Evolutionary conservation across 2,888 invertebrate genomes (phyloP), one percentile per base, ranked within the genome.

Genomic region (Tetropium fuscum): DNA sequence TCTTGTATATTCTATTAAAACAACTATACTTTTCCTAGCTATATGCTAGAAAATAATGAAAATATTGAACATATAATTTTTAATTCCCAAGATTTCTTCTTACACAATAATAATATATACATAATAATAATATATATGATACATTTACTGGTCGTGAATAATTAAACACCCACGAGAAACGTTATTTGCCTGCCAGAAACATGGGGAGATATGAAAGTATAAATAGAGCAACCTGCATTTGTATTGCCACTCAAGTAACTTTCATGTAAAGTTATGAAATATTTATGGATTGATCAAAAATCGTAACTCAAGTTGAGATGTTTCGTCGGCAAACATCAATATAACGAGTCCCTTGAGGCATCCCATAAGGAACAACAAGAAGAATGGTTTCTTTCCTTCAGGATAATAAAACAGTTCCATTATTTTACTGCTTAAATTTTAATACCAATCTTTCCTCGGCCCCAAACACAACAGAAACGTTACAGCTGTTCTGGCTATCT

Each of bases 361-460:
- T 36, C 43, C 68, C 64, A 59, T 69, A 70, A 69, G 66, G 60
- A 68, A 67, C 64, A 66, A 66, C 64, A 68, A 58, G 56, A 66
- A 48, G 58, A 58, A 60, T 53, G 60, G 53, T 63, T 63, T 54
- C 47, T 53, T 59, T 63, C 64, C 64, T 51, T 60, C 59, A 66
- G 48, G 63, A 71, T 73, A 72, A 71, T 70, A 73, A 71, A 73
- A 73, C 69, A 67, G 68, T 60, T 68, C 70, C 70, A 73, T 73
- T 73, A 73, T 72, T 70, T 64, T 65, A 69, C 71, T 68, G 70
- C 64, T 71, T 64, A 70, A 73, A 72, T 70, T 70, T 72, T 72
- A 70, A 73, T 72, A 66, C 63, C 68, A 64, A 65, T 65, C 63
- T 62, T 67, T 63, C 58, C 16, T 40, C 22, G 22, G 20, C 30